Evolutionary conservation across 2,113 vertebrate genomes (phyloP).

Genomic region (Uropsilus gracilis): DNA sequence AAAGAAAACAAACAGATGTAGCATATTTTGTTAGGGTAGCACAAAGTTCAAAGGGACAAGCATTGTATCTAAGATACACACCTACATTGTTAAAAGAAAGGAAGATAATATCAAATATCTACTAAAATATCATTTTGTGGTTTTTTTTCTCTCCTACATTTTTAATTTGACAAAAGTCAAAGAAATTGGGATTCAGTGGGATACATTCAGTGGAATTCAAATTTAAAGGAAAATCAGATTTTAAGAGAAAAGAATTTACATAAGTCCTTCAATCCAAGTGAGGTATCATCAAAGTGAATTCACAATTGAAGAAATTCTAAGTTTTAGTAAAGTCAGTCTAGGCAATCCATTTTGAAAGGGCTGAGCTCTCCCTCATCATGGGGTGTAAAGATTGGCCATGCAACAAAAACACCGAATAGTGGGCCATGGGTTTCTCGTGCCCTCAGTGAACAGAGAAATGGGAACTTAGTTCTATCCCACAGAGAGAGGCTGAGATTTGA

Average conservation of each 20-base stretch:
- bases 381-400: neutral
- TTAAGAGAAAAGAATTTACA: slow-evolving; percentile 2
- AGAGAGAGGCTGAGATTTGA: neutral
- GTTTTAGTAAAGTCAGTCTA: neutral
- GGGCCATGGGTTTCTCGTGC: accelerated
- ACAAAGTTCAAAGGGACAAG: neutral
- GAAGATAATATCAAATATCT: neutral
- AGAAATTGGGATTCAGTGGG: neutral
- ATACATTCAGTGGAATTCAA: neutral
- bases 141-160: neutral
- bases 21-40: neutral
- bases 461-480: neutral
- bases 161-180: slow-evolving; percentile 27
- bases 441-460: neutral
- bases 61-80: neutral
- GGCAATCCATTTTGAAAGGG: neutral
- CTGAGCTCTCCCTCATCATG: neutral
- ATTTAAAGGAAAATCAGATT: neutral
- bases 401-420: neutral
- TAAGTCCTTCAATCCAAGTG: neutral
- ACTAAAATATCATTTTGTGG: neutral
- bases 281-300: slow-evolving; percentile 5
- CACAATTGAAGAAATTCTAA: slow-evolving; percentile 10
- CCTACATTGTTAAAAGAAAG: neutral
- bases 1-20: slow-evolving; percentile 5